A percentile compares a stretch with the other conserved stretches of the same genome.
phyloP scores from a whole-genome alignment of 1,140 invertebrate genomes.

The Achroia grisella region DNA sequence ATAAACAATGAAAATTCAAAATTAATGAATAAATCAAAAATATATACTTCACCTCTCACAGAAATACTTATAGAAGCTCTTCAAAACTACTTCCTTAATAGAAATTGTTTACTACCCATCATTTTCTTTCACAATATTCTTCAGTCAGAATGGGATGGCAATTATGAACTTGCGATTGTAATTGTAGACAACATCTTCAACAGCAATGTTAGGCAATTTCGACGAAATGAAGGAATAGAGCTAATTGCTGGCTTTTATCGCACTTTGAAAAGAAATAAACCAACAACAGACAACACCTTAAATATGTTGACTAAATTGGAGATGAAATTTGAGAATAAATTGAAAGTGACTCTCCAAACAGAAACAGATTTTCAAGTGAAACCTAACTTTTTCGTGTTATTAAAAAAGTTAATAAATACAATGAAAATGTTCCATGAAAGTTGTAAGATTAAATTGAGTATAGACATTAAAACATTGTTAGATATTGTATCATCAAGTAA shows the following conservation, averaged over 20 bases:
- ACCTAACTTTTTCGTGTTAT: slow-evolving; percentile 42
- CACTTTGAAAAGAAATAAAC: slow-evolving; percentile 65
- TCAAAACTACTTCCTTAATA: slow-evolving; percentile 75
- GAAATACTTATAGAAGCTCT: slow-evolving; percentile 73
- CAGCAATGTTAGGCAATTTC: slow-evolving; percentile 75
- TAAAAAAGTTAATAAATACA: slow-evolving; percentile 52
- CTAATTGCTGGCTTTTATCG: slow-evolving; percentile 77
- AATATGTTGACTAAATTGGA: slow-evolving; percentile 34
- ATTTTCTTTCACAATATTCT: slow-evolving; percentile 78
- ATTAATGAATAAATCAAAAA: slow-evolving; percentile 45
- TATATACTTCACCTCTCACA: slow-evolving; percentile 46
- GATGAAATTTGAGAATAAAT: slow-evolving; percentile 27
- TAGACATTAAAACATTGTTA: slow-evolving; percentile 41
- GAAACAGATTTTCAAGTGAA: slow-evolving; percentile 42
- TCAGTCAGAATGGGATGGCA: slow-evolving; percentile 77
- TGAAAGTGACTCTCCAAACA: slow-evolving; percentile 24
- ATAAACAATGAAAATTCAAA: slow-evolving; percentile 31
- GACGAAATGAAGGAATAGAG: slow-evolving; percentile 78
- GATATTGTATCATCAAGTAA: slow-evolving; percentile 36
- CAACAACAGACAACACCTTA: slow-evolving; percentile 16
- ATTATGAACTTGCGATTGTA: slow-evolving; percentile 72
- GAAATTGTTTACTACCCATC: slow-evolving; percentile 77
- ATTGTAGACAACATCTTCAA: slow-evolving; percentile 78
- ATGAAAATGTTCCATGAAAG: slow-evolving; percentile 53
- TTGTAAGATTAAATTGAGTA: slow-evolving; percentile 34